Evolutionary conservation across 2,888 invertebrate genomes (phyloP), one percentile per base, ranked within the genome.

Genomic region (Agrochola litura): DNA sequence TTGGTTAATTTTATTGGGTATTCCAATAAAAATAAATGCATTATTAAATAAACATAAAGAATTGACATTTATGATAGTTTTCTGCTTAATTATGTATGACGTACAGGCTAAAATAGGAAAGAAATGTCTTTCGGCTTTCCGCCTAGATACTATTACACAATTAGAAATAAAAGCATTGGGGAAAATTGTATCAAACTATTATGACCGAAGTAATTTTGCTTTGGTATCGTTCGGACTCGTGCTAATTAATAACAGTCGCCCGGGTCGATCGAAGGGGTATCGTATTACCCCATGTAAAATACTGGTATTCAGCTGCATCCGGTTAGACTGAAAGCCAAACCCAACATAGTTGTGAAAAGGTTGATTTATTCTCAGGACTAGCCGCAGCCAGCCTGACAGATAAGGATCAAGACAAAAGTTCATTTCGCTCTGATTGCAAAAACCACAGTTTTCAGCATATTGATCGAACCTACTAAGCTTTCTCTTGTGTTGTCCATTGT

Each of bases 1-100:
- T 71, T n/a, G 64, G 86, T 77, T 86, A 73, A 73, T 82, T 76
- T 82, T 68, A 70, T 58, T 82, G 16, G 41, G 52, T 25, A 73
- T 73, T 30, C 1, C 30, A 68, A 64, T 84, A 56, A 9, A n/a
- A 77, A 61, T 77, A 46, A 64, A 61, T 25, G 16, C 16, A 61
- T 76, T 37, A 19, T 54, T 60, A 60, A 49, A 68, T 30, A 30
- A 71, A 71, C 37, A 19, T 25, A n/a, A 61, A 70, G 2, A 25
- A 43, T 60, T 68, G 61, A 41, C 22, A 56, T 76, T 73, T 81
- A 46, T 56, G 25, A 2, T 41, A 67, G 30, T 73, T 30, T 58
- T 19, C 43, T 54, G 10, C 30, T 68, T 52, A 46, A 82, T 54
- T 52, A 63, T 68, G 14, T 37, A 76, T 54, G 52, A 14, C 12